Evolutionary conservation across 1,140 invertebrate genomes (phyloP).

Genomic region (Neuroterus valhalla): DNA sequence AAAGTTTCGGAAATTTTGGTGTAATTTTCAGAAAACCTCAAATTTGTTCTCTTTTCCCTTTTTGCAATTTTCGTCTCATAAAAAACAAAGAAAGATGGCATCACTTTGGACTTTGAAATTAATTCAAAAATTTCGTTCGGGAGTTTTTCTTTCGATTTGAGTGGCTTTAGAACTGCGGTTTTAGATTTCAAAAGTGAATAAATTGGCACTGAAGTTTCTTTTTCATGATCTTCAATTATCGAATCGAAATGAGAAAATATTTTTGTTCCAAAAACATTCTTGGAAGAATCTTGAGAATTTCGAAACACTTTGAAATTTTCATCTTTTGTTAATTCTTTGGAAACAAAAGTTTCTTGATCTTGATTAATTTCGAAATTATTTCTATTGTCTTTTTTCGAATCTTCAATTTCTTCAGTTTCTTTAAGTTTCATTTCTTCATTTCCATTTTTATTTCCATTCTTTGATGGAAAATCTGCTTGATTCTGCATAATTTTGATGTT

Average conservation of each 20-base stretch:
- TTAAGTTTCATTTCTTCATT: too few relatives aligned
- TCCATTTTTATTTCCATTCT: not conserved
- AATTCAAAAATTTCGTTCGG: not conserved
- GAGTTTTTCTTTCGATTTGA: not conserved
- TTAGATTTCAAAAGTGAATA: not conserved
- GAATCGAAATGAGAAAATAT: too few relatives aligned
- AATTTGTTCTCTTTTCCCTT: too few relatives aligned
- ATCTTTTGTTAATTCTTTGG: too few relatives aligned
- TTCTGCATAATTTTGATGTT: not conserved
- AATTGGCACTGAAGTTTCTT: not conserved
- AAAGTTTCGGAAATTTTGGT: slow-evolving; percentile 29
- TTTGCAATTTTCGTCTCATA: too few relatives aligned
- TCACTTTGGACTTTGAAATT: slow-evolving; percentile 23
- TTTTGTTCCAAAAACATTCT: too few relatives aligned
- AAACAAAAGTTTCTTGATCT: not conserved
- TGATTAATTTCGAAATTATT: not conserved
- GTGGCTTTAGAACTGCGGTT: slow-evolving; percentile 6
- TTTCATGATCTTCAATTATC: too few relatives aligned
- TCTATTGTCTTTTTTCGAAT: not conserved
- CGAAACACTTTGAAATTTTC: too few relatives aligned
- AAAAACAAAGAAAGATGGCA: slow-evolving; percentile 1
- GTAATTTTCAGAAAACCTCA: not conserved
- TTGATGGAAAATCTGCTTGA: too few relatives aligned
- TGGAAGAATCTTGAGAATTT: too few relatives aligned
- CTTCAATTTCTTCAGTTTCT: not conserved